Percentiles rank a stretch among this genome's conserved stretches.
Conservation (phyloP, 2,888 invertebrate genomes). For the Epirrhoe alternata region DNA sequence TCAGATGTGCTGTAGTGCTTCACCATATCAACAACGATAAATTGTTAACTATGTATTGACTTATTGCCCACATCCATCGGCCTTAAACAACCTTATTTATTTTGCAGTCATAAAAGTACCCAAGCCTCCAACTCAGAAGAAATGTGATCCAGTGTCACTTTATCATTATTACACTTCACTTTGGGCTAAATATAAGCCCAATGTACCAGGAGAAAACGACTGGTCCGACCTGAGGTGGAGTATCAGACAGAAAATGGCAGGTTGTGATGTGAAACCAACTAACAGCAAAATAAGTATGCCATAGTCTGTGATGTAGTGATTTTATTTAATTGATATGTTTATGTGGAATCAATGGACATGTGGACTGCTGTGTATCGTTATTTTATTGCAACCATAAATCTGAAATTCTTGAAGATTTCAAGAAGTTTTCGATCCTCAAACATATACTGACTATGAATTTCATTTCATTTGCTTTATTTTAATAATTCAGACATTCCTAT, state of each 20-base stretch:
- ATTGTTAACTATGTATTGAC: too few relatives aligned
- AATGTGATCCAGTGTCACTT: conserved; percentile 90
- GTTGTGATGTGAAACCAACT: conserved; percentile 57
- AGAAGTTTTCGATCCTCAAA: conserved; percentile 8
- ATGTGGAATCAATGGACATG: too few relatives aligned
- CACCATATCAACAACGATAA: too few relatives aligned
- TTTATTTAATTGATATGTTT: neutral
- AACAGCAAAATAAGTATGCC: conserved; percentile 53
- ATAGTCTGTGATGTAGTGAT: neutral
- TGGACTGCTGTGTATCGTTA: neutral
- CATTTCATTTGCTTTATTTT: conserved; percentile 3
- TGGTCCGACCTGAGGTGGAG: conserved; percentile 89
- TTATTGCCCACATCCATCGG: too few relatives aligned
- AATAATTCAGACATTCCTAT: neutral
- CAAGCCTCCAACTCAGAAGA: conserved; percentile 72
- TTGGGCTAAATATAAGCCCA: conserved; percentile 89
- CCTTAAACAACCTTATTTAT: neutral
- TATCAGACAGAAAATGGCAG: conserved; percentile 88
- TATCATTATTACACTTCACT: conserved; percentile 91
- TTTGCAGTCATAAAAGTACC: conserved; percentile 86
- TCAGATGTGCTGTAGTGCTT: too few relatives aligned
- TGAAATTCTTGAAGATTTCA: conserved; percentile 30
- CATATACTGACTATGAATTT: conserved; percentile 6
- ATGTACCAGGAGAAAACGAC: conserved; percentile 89
- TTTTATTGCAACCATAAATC: conserved; percentile 49